Conservation (phyloP, 2,797 vertebrate genomes). For the Anisognathus igniventris region DNA sequence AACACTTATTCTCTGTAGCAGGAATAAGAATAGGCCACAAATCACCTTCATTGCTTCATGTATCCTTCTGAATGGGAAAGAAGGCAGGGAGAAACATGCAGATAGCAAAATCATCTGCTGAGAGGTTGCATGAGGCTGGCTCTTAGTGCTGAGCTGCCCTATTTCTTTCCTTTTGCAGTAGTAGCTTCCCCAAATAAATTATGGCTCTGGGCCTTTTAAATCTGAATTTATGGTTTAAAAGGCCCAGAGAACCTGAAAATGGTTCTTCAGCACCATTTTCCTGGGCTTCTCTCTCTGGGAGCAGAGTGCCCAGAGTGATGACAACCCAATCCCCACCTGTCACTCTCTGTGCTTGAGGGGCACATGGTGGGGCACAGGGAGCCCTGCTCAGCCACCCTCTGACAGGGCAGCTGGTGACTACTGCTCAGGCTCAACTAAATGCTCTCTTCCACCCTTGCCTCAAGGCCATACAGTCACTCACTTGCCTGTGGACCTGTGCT, state of each 20-base stretch:
- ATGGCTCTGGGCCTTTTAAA: not conserved
- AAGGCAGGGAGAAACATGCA: not conserved
- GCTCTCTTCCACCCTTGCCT: not conserved
- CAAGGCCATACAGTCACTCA: not conserved
- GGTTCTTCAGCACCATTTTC: not conserved
- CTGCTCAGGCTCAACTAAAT: not conserved
- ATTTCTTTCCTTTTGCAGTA: not conserved
- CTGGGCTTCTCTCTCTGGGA: not conserved
- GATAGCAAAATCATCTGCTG: not conserved
- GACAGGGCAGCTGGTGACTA: not conserved
- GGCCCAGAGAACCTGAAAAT: not conserved
- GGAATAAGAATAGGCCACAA: not conserved
- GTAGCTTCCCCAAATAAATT: not conserved
- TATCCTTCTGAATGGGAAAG: not conserved
- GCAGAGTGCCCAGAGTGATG: not conserved
- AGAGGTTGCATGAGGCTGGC: not conserved
- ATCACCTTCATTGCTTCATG: not conserved
- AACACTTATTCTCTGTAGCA: not conserved
- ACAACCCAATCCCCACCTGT: not conserved
- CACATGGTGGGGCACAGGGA: accelerated
- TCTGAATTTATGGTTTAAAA: not conserved
- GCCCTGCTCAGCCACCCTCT: accelerated
- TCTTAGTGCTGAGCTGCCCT: not conserved
- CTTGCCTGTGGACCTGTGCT: not conserved
- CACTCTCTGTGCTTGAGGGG: not conserved